Evolutionary conservation across 2,888 invertebrate species (phyloP), one percentile per base, ranked within the genome.

Genomic region (Cryptophagus acutangulus): DNA sequence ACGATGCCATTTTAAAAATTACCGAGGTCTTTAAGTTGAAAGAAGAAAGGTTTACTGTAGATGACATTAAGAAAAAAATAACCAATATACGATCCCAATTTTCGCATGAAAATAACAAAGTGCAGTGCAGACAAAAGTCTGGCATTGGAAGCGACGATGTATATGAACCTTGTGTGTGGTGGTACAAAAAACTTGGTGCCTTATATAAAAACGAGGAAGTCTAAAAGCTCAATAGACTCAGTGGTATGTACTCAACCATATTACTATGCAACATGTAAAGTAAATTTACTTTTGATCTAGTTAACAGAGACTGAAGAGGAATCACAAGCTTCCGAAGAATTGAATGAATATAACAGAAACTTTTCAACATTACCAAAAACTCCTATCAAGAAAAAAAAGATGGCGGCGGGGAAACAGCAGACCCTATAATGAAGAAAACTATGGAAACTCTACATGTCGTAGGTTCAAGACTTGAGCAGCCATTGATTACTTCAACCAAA

Each of bases 1-100:
- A 33, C 33, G 33, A 33, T 15, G 33, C 33, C 14, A 13, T 33
- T 13, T 13, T 33, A n/a, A 33, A 33, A 15, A 15, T 33, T 9
- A 33, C 33, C 14, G 10, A 5, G 14, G 16, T 15, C 6, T 9
- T 33, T 8, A 15, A 33, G 33, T 15, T 15, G 6, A 33, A 8
- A 6, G 33, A 15, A 8, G 16, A 5, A 5, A 33, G 14, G 10
- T 8, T 33, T 14, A 6, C 6, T 8, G 15, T 33, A 5, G 33
- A 33, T 15, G 33, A 33, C 16, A 13, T 15, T 9, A 8, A 15
- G 33, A 33, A 15, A 17, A 33, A 33, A 17, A 33, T 33, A 15
- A 15, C 16, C 8, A 33, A 33, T 17, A 9, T 33, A 9, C 14
- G 33, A 8, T 17, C 12, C 12, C 33, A 33, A 15, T 33, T 33